Evolutionary conservation across 1,140 invertebrate genomes (phyloP), one percentile per base, ranked within the genome.

Genomic region (Bradysia coprophila): DNA sequence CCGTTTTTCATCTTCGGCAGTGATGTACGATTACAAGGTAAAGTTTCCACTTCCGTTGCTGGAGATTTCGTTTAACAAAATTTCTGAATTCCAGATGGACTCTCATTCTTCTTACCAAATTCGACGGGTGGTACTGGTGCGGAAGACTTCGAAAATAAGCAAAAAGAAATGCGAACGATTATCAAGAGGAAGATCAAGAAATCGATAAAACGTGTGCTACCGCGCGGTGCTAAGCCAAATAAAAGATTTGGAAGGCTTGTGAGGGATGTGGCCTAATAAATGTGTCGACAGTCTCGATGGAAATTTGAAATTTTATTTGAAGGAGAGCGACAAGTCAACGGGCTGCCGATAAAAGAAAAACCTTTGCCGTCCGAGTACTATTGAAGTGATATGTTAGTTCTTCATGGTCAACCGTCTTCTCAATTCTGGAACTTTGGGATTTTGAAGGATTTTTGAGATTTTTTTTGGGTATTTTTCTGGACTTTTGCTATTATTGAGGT

Each of bases 1-100:
- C 18, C 18, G 11, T 38, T 38, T 20, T 4, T 18, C n/a, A 18
- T 38, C 10, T 20, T 4, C 21, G 11, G 9, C 4, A 4, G 9
- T 20, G 36, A 38, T 38, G 36, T 20, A 38, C 36, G 36, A 20
- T 9, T 38, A 18, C 11, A n/a, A 38, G 36, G 36, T 38, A 38
- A 11, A 18, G n/a, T n/a, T n/a, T n/a, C n/a, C n/a, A n/a, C n/a
- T n/a, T n/a, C n/a, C 6, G n/a, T 18, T 38, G 11, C 2, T 18
- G 6, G n/a, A 38, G n/a, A 18, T 38, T 20, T 38, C 5, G 18
- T 10, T 5, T 18, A 38, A 38, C n/a, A 15, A 13, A 38, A 10
- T 38, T 38, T 38, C 11, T 18, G 5, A 6, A 6, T 18, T 16
- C 6, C 15, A 38, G 36, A 38, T n/a, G 36, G 36, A 4, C 4